A percentile compares a stretch with the other conserved stretches of the same genome.
These are phyloP conservation scores for Spodoptera exigua DNA, from an alignment of 2,888 invertebrate genomes.

Conservation along the genomic window DNA sequence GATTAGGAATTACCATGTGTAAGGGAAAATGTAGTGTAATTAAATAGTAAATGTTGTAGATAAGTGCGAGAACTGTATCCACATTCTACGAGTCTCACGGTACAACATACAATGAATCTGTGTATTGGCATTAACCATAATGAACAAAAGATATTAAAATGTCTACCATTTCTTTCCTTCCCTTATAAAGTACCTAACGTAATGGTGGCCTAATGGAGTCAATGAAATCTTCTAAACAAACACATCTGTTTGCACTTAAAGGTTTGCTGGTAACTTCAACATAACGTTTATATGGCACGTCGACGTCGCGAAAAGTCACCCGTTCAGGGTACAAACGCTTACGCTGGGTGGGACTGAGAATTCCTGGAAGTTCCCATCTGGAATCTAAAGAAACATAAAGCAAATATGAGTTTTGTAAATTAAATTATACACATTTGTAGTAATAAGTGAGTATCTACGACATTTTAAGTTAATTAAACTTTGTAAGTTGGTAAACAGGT, in stretches of 20 bases:
- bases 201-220: slow-evolving; percentile 75
- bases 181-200: background rate
- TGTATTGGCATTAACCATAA: slow-evolving; percentile 18
- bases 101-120: slow-evolving; percentile 6
- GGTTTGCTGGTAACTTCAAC: slow-evolving; percentile 1
- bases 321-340: slow-evolving; percentile 51
- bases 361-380: slow-evolving; percentile 31
- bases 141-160: background rate
- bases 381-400: slow-evolving; percentile 36
- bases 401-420: slow-evolving; percentile 48
- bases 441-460: too few species aligned
- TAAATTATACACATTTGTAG: too few species aligned
- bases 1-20: too few species aligned
- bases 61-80: too few species aligned
- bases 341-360: background rate
- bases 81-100: too few species aligned
- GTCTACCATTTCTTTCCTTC: background rate
- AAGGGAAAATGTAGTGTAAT: too few species aligned
- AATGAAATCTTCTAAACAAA: slow-evolving; percentile 72
- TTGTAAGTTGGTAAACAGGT: slow-evolving; percentile 29
- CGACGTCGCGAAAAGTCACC: slow-evolving; percentile 47
- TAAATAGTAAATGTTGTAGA: too few species aligned
- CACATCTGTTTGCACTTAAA: slow-evolving; percentile 51
- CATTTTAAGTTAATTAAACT: too few species aligned
- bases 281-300: background rate